These are phyloP conservation scores for Argyresthia albistria DNA, from an alignment of 2,888 invertebrate species.

Conservation along the genomic window DNA sequence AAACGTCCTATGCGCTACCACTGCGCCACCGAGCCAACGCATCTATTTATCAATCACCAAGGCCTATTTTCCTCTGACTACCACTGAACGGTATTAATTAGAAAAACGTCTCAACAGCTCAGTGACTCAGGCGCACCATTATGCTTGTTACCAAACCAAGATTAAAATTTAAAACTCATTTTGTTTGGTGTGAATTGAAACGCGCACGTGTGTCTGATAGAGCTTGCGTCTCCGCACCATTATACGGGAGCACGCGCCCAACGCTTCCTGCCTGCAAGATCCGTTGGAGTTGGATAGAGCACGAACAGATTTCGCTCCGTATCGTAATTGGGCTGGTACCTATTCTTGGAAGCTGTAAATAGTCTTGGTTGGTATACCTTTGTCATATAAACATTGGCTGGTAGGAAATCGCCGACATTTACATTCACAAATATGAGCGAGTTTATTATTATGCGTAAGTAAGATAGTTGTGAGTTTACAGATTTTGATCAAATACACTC, in stretches of 20 bases:
- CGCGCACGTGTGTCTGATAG: slow-evolving; percentile 15
- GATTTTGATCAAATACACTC: no score
- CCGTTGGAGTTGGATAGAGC: slow-evolving; percentile 29
- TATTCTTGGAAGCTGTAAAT: slow-evolving; percentile 22
- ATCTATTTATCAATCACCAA: neutral
- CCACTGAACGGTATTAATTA: neutral
- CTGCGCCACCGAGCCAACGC: no score
- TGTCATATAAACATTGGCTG: no score
- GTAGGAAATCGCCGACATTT: no score
- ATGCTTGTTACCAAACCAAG: slow-evolving; percentile 19
- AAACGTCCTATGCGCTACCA: neutral
- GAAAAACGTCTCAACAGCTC: neutral
- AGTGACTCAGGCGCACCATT: slow-evolving; percentile 19
- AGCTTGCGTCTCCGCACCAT: no score
- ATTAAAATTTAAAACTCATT: slow-evolving; percentile 22
- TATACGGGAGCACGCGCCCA: slow-evolving; percentile 12
- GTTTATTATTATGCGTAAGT: no score
- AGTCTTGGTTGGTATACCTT: no score
- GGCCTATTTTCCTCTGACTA: neutral
- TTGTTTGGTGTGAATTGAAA: slow-evolving; percentile 1
- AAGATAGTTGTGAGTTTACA: no score
- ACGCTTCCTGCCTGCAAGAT: slow-evolving; percentile 34
- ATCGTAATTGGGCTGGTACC: slow-evolving; percentile 34
- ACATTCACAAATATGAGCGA: no score
- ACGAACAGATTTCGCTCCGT: slow-evolving; percentile 23